A percentile compares a stretch with the other conserved stretches of the same genome.
Conservation (phyloP, 2,888 invertebrate genomes). For the Hemistola chrysoprasaria region DNA sequence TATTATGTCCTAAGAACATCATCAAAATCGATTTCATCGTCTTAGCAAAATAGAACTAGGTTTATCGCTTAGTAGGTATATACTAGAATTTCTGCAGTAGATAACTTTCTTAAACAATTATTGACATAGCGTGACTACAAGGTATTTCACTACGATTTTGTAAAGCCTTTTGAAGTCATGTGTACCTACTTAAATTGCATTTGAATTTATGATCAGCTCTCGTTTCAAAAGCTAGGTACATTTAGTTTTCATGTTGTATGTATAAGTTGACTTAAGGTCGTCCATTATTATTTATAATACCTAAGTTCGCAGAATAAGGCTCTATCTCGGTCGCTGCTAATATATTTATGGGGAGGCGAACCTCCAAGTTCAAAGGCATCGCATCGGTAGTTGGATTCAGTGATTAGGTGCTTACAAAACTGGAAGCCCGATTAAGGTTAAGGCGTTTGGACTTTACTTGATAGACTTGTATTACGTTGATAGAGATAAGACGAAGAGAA, state of each 20-base stretch:
- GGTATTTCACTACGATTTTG: slow-evolving; percentile 38
- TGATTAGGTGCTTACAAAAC: slow-evolving; percentile 31
- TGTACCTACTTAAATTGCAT: slow-evolving; percentile 33
- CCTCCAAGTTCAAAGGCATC: slow-evolving; percentile 33
- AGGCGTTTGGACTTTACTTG: slow-evolving; percentile 21
- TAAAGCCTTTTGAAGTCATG: slow-evolving; percentile 37
- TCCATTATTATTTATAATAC: slow-evolving; percentile 34
- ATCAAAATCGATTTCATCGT: slow-evolving; percentile 17
- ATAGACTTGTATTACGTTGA: slow-evolving; percentile 23
- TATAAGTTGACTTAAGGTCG: slow-evolving; percentile 22
- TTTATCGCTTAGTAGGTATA: neutral
- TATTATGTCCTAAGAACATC: slow-evolving; percentile 24
- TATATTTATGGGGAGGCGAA: slow-evolving; percentile 29
- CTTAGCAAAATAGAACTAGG: neutral
- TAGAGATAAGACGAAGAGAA: slow-evolving; percentile 9
- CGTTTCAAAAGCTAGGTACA: slow-evolving; percentile 36
- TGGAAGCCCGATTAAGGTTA: slow-evolving; percentile 28
- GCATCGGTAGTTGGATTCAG: slow-evolving; percentile 20
- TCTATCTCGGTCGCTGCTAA: slow-evolving; percentile 19
- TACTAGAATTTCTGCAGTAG: no score
- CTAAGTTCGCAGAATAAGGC: slow-evolving; percentile 23
- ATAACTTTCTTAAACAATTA: no score
- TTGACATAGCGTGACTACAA: slow-evolving; percentile 37
- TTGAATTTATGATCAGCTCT: slow-evolving; percentile 47
- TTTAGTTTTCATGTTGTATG: slow-evolving; percentile 34